Percentiles rank a stretch among this genome's conserved stretches.
Evolutionary conservation across 2,797 vertebrate species (phyloP).

Genomic region (Sarcoramphus papa): DNA sequence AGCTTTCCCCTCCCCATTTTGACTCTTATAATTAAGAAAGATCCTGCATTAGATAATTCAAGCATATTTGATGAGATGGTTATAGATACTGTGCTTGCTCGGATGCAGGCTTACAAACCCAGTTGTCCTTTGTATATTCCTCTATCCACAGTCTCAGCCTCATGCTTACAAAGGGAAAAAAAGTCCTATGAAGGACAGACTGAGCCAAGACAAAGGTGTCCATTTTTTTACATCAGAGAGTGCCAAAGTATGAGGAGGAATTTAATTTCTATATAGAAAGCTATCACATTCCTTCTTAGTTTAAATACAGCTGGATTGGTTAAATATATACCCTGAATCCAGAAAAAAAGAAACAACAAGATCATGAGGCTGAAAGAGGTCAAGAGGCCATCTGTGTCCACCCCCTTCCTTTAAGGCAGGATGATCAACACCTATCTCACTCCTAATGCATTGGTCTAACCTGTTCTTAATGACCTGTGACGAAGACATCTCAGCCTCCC

Average conservation of each 20-base stretch:
- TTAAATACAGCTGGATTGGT: neutral
- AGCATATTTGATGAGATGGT: neutral
- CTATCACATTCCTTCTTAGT: neutral
- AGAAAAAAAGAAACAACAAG: neutral
- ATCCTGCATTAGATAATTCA: neutral
- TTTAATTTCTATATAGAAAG: neutral
- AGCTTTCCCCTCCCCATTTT: neutral
- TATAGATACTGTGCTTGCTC: neutral
- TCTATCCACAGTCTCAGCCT: neutral
- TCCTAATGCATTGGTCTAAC: constrained; percentile 28
- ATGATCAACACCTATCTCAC: constrained; percentile 2
- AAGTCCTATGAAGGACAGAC: neutral
- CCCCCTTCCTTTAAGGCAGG: constrained; percentile 6
- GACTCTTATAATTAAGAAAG: neutral
- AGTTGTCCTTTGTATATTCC: neutral
- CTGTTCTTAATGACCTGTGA: constrained; percentile 25
- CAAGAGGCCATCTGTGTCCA: constrained; percentile 16
- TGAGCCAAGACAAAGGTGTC: neutral
- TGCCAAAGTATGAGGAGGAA: neutral
- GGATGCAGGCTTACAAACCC: neutral
- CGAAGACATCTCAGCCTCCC: constrained; percentile 6
- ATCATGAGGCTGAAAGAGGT: constrained; percentile 29
- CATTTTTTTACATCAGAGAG: neutral
- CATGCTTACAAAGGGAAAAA: neutral
- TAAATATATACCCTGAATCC: neutral